Percentiles rank a stretch among this genome's conserved stretches.
These are phyloP conservation scores for Parnassius apollo DNA, from an alignment of 2,888 invertebrate genomes.

Conservation along the genomic window DNA sequence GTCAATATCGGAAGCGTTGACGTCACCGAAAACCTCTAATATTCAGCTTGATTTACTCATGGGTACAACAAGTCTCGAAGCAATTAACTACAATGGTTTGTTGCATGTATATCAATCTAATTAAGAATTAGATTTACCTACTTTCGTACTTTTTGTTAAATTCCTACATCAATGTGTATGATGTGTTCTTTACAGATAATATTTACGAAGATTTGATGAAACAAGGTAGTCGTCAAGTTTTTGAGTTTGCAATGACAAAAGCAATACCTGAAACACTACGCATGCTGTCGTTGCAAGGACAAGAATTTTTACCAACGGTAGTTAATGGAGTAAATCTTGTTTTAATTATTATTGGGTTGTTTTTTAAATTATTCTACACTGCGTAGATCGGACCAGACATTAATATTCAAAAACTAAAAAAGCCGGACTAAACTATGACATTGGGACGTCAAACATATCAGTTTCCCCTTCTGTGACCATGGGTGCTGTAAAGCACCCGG, in stretches of 20 bases:
- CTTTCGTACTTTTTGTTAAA: neutral
- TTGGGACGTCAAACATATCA: too few species aligned
- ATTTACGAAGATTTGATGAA: conserved; percentile 82
- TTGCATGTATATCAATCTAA: conserved; percentile 5
- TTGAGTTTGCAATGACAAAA: conserved; percentile 79
- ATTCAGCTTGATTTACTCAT: conserved; percentile 84
- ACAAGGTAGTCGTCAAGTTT: conserved; percentile 76
- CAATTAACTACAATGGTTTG: conserved; percentile 79
- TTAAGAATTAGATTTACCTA: neutral
- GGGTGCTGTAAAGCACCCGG: too few species aligned
- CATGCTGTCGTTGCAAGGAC: conserved; percentile 51
- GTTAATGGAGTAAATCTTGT: conserved; percentile 37
- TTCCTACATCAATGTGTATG: conserved; percentile 1
- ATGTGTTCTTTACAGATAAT: conserved; percentile 59
- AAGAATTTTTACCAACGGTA: conserved; percentile 51
- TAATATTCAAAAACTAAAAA: too few species aligned
- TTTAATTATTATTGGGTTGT: too few species aligned
- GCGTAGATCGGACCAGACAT: too few species aligned
- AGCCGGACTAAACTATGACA: too few species aligned
- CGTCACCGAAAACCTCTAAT: conserved; percentile 71
- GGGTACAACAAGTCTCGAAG: conserved; percentile 86
- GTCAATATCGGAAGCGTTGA: conserved; percentile 76
- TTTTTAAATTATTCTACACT: too few species aligned
- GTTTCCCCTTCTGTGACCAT: too few species aligned
- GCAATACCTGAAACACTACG: conserved; percentile 81